Evolutionary conservation across 1,140 invertebrate species (phyloP).

Genomic region (Oryzaephilus surinamensis): DNA sequence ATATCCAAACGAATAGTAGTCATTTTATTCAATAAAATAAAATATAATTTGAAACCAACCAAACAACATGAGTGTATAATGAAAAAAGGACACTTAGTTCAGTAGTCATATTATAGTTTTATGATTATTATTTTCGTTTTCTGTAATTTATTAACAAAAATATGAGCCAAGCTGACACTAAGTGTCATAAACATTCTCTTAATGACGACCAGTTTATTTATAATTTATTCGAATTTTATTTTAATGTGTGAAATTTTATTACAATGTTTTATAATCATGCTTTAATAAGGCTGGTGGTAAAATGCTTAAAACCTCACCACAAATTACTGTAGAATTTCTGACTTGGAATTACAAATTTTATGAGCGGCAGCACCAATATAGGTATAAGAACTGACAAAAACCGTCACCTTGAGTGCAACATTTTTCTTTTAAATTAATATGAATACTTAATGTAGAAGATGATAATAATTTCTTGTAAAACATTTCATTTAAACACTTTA

Average conservation of each 20-base stretch:
- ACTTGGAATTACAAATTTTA: slow-evolving; percentile 23
- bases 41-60: slow-evolving; percentile 8
- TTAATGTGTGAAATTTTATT: slow-evolving; percentile 39
- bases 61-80: slow-evolving; percentile 8
- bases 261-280: slow-evolving; percentile 38
- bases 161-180: slow-evolving; percentile 33
- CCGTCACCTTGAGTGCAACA: no score
- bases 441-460: no score
- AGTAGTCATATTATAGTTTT: slow-evolving; percentile 37
- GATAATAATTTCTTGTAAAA: no score
- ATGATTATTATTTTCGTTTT: slow-evolving; percentile 37
- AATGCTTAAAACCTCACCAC: slow-evolving; percentile 29
- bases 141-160: slow-evolving; percentile 38
- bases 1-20: slow-evolving; percentile 8
- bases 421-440: no score
- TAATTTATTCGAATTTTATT: slow-evolving; percentile 39
- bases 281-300: slow-evolving; percentile 37
- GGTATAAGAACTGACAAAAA: no score
- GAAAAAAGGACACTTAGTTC: slow-evolving; percentile 20
- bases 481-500: no score
- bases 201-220: slow-evolving; percentile 36
- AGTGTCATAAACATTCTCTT: slow-evolving; percentile 36
- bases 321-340: slow-evolving; percentile 21
- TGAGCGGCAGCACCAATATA: no score
- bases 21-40: slow-evolving; percentile 15